Percentiles rank a stretch among this genome's conserved stretches.
Conservation (phyloP, 2,888 invertebrate genomes). For the Ochropleura plecta region DNA sequence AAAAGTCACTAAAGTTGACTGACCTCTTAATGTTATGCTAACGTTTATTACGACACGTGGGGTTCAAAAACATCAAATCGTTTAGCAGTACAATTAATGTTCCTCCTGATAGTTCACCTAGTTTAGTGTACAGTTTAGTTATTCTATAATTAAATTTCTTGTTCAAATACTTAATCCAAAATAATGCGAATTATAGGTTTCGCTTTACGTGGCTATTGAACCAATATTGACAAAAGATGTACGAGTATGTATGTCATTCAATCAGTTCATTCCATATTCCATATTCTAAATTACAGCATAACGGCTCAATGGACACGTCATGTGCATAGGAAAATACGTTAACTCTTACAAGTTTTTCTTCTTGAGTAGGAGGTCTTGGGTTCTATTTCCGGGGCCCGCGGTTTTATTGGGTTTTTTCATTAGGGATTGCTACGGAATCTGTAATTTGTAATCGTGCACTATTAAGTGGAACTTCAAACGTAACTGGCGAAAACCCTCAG, state of each 20-base stretch:
- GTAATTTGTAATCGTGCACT: too few relatives aligned
- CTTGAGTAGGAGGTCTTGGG: too few relatives aligned
- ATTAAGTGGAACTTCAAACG: too few relatives aligned
- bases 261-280: slow-evolving; percentile 16
- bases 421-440: too few relatives aligned
- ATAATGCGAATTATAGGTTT: neutral
- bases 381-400: too few relatives aligned
- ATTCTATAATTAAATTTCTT: neutral
- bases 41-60: slow-evolving; percentile 37
- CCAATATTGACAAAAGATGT: slow-evolving; percentile 32
- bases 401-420: too few relatives aligned
- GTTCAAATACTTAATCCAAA: neutral
- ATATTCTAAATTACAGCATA: slow-evolving; percentile 1
- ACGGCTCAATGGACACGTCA: neutral
- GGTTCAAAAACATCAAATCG: slow-evolving; percentile 27
- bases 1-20: slow-evolving; percentile 48
- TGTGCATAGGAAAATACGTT: neutral
- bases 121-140: neutral
- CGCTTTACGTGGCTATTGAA: slow-evolving; percentile 4
- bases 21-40: slow-evolving; percentile 59
- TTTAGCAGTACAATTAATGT: slow-evolving; percentile 17
- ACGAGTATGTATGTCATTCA: slow-evolving; percentile 4
- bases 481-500: too few relatives aligned
- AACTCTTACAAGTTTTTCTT: neutral
- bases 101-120: neutral